phyloP scores from a whole-genome alignment of 2,113 vertebrate species.

The Triplophysa rosa region DNA sequence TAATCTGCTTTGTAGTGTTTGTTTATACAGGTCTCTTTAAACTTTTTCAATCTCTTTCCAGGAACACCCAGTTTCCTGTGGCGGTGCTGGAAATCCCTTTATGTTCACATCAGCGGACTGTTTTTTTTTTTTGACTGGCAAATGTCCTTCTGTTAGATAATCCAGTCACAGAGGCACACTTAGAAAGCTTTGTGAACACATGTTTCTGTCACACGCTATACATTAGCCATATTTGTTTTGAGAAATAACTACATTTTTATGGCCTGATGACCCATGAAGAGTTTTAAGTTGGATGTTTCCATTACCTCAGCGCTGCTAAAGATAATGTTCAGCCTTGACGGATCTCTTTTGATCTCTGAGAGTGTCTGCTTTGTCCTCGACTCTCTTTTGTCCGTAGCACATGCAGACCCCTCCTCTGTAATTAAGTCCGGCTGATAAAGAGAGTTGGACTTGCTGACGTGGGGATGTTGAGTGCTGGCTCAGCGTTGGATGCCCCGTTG shows the following conservation, averaged over 20 bases:
- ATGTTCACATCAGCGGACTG: background rate
- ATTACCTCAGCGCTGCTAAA: background rate
- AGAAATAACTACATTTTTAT: background rate
- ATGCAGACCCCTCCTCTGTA: constrained; percentile 28
- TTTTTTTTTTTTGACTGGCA: background rate
- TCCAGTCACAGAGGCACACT: background rate
- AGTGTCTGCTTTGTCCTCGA: background rate
- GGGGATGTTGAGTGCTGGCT: constrained; percentile 48
- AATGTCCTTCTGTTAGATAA: background rate
- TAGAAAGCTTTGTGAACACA: background rate
- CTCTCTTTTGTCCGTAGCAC: background rate
- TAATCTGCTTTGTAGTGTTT: constrained; percentile 45
- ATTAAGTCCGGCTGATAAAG: constrained; percentile 42
- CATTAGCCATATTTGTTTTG: background rate
- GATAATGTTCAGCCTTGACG: background rate
- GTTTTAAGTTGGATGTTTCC: background rate
- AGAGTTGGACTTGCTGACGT: constrained; percentile 48
- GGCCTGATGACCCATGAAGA: background rate
- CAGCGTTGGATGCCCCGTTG: constrained; percentile 39
- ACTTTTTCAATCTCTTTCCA: constrained; percentile 3
- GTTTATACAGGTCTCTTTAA: constrained; percentile 18
- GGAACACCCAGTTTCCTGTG: constrained; percentile 4
- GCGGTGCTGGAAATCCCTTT: background rate
- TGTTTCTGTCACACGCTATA: background rate
- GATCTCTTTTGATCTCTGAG: background rate